Evolutionary conservation across 1,140 invertebrate species (phyloP), one percentile per base, ranked within the genome.

Genomic region (Galleria mellonella): DNA sequence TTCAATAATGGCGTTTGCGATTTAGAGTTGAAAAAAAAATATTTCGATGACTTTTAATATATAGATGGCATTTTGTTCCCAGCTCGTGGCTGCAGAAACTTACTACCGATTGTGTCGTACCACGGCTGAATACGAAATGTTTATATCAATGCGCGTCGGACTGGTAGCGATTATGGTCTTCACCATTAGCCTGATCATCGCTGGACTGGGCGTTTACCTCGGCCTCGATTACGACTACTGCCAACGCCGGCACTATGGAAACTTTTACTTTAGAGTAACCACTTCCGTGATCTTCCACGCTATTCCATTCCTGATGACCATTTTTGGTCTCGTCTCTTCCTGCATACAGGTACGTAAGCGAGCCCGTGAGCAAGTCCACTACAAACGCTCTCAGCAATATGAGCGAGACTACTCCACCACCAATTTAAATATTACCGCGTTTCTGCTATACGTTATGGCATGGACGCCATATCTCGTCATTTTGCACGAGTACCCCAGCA

Each of bases 401-500:
- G 86, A 87, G 9, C 89, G 88, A 83, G 92, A 94, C 60, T 89
- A 88, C 53, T 88, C 89, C 2, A 75, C 91, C 0, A 88, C 90
- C 47, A 87, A 89, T 48, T 86, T 91, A 11, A 94, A 94, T 68
- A 84, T 91, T 32, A 86, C 78, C 41, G 91, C 91, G 52, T 93
- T 90, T 66, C 35, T 90, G 10, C 53, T 92, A 30, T 93, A 91
- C 65, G 68, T 90, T 1, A 37, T 89, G 0, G 90, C 91, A 48
- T 94, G 93, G 93, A 48, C 90, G n/a, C 93, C 93, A 0, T 91
- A 92, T 43, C 86, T 90, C 0, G 56, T 90, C 0, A 76, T 90
- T 0, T 53, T 89, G 6, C 86, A 87, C 44, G 45, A 90, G 1
- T 89, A 87, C 41, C 88, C 88, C 1, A 66, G 71, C 9, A 82